Evolutionary conservation across 2,113 vertebrate genomes (phyloP), one percentile per base, ranked within the genome.

Genomic region (Myotis brandtii): DNA sequence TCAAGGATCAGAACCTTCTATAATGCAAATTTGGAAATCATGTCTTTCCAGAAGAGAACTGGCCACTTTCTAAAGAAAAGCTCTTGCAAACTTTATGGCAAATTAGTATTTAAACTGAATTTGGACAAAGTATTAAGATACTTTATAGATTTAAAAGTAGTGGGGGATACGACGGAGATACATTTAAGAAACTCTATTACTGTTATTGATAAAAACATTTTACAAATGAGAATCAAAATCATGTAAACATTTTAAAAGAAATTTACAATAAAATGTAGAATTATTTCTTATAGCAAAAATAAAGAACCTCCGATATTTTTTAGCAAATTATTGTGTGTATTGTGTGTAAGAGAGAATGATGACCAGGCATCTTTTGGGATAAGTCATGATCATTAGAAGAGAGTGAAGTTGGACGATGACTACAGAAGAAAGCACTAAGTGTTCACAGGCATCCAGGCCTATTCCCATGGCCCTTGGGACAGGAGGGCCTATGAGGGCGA

Each of bases 401-500:
- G 30, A 37, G 14, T n/a, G 6, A 66, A 20, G 54, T 16, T 72
- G 50, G 1, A 64, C 43, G 5, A 32, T 43, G 30, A 73, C 14
- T 56, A 46, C 17, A 30, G 18, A 73, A 46, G 12, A 66, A 72
- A 59, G 37, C 2, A 40, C 0, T 34, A 20, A 9, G 14, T 79
- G 6, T 91, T n/a, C 67, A 64, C 79, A 67, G 23, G 21, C 34
- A 20, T 7, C 5, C 23, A 21, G 21, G 17, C 7, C 25, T 46
- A 23, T 23, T 72, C 52, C 23, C 27, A 69, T n/a, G 11, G 5
- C 5, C 6, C 37, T 1, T 20, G 59, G 48, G 34, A 70, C 2
- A 13, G 1, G 0, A 43, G 6, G 34, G 3, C 1, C 1, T 21
- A 9, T 37, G 40, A 84, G 23, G 23, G 2, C 3, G 6, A 75